Percentiles rank a stretch among this genome's conserved stretches.
These are phyloP conservation scores for Cisticola juncidis DNA, from an alignment of 2,113 vertebrate species.

Conservation along the genomic window DNA sequence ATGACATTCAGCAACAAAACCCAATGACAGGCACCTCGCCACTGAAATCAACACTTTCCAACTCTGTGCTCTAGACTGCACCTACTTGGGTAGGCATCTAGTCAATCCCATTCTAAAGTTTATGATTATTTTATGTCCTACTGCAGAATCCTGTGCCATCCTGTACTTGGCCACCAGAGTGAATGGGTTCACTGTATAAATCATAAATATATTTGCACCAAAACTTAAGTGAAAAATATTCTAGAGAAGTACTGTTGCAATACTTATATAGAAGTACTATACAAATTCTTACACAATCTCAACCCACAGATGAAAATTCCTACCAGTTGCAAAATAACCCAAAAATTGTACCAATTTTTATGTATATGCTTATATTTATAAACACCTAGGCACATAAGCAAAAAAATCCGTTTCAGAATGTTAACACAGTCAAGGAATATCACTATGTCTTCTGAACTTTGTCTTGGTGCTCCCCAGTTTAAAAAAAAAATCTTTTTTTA, in stretches of 20 bases:
- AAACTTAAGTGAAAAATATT: background rate
- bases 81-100: background rate
- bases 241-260: background rate
- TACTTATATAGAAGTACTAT: background rate
- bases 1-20: background rate
- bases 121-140: background rate
- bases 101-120: background rate
- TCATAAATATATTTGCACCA: background rate
- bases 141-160: background rate
- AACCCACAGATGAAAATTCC: background rate
- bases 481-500: background rate
- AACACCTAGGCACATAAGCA: background rate
- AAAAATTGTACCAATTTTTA: background rate
- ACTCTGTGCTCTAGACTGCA: background rate
- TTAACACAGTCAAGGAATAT: background rate
- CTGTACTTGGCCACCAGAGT: background rate
- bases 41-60: background rate
- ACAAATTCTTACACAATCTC: background rate
- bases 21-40: background rate
- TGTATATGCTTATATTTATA: background rate
- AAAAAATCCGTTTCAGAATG: background rate
- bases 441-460: background rate
- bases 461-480: background rate
- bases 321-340: background rate
- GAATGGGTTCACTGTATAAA: fast-evolving